These are phyloP conservation scores for Perodicticus potto DNA, from an alignment of 2,797 vertebrate species.

Conservation along the genomic window DNA sequence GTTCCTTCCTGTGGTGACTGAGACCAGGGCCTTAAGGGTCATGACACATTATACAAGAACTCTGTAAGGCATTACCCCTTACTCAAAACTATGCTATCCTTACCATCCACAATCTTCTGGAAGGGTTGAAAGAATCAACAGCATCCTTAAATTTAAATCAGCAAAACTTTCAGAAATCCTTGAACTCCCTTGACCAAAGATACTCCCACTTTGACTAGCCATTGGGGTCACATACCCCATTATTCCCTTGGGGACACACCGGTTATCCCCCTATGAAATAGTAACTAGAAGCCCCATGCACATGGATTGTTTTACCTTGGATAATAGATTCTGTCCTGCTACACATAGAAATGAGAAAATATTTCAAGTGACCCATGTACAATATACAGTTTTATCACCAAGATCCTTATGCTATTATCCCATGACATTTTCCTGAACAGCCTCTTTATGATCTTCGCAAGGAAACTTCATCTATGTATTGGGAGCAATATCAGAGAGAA, in stretches of 20 bases:
- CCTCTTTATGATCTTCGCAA: background rate
- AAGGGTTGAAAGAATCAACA: background rate
- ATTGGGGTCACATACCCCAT: background rate
- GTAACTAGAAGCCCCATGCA: background rate
- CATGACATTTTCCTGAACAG: background rate
- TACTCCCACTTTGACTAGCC: background rate
- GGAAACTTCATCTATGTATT: background rate
- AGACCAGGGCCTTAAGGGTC: too few relatives aligned
- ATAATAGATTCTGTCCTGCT: background rate
- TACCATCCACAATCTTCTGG: background rate
- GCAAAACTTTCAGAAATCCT: background rate
- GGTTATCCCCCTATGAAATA: background rate
- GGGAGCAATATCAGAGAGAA: background rate
- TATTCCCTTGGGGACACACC: background rate
- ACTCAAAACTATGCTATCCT: background rate
- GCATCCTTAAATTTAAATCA: background rate
- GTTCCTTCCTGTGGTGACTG: too few relatives aligned
- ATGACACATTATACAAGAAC: background rate
- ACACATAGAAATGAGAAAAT: background rate
- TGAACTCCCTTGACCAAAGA: background rate
- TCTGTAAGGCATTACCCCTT: background rate
- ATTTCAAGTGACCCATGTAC: background rate
- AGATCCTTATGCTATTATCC: background rate
- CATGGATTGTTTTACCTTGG: background rate
- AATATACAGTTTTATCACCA: background rate